A percentile compares a stretch with the other conserved stretches of the same genome.
Evolutionary conservation across 2,888 invertebrate genomes (phyloP).

Genomic region (Cloeon dipterum): DNA sequence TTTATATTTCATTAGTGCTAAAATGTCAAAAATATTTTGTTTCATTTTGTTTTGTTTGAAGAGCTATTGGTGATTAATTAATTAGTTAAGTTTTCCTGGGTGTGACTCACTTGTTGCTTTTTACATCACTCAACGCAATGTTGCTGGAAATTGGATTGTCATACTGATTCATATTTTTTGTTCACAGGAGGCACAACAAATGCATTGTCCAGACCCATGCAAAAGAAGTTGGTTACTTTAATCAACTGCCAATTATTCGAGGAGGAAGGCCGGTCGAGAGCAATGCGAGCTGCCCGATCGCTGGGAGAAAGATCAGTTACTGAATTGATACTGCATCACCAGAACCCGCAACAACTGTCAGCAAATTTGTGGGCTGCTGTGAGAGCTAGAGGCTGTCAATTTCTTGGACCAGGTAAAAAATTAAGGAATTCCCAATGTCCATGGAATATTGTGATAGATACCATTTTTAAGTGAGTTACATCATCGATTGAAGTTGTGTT

Average conservation of each 20-base stretch:
- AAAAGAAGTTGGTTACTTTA: slow-evolving; percentile 77
- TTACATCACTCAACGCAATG: too few relatives aligned
- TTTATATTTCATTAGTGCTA: too few relatives aligned
- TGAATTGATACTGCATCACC: slow-evolving; percentile 81
- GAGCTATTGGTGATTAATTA: too few relatives aligned
- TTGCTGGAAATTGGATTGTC: too few relatives aligned
- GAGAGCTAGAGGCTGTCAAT: slow-evolving; percentile 88
- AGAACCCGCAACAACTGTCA: slow-evolving; percentile 83
- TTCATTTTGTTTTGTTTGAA: too few relatives aligned
- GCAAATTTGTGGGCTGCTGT: slow-evolving; percentile 96
- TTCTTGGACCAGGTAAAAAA: slow-evolving; percentile 76
- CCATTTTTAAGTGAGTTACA: too few relatives aligned
- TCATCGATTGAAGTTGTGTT: too few relatives aligned
- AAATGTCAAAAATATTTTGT: too few relatives aligned
- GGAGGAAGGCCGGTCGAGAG: slow-evolving; percentile 61
- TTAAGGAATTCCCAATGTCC: not conserved
- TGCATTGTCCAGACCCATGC: slow-evolving; percentile 72
- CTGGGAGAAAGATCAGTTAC: slow-evolving; percentile 86
- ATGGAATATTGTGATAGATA: not conserved
- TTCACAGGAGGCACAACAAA: slow-evolving; percentile 15
- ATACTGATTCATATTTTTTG: too few relatives aligned
- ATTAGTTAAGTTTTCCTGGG: too few relatives aligned
- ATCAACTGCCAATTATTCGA: slow-evolving; percentile 83
- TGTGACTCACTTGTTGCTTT: too few relatives aligned
- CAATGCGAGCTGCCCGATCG: slow-evolving; percentile 67